Percentiles rank a stretch among this genome's conserved stretches.
phyloP scores from a whole-genome alignment of 1,140 invertebrate species.

The Drosophila leontia region DNA sequence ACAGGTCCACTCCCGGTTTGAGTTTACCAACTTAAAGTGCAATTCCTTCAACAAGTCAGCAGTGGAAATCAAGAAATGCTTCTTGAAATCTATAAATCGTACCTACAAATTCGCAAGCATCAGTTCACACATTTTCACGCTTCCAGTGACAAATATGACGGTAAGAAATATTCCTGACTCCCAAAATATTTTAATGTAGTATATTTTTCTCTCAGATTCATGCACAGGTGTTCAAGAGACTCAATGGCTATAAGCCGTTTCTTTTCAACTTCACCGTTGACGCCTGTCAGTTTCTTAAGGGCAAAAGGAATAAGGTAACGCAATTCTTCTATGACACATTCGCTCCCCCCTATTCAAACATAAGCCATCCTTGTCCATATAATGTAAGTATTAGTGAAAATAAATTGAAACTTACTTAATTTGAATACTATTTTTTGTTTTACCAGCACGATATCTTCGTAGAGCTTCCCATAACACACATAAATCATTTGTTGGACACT shows the following conservation, averaged over 20 bases:
- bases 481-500: not conserved
- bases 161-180: not conserved
- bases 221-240: constrained; percentile 1
- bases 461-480: not conserved
- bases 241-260: not conserved
- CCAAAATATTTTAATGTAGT: not conserved
- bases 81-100: constrained; percentile 2
- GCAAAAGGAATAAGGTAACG: constrained; percentile 1
- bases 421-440: too few relatives aligned
- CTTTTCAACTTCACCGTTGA: not conserved
- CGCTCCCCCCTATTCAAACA: not conserved
- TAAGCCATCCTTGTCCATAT: not conserved
- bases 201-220: not conserved
- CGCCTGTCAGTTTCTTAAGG: not conserved
- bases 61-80: not conserved
- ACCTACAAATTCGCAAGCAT: constrained; percentile 5
- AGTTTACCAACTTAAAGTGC: constrained; percentile 1
- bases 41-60: not conserved
- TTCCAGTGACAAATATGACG: not conserved
- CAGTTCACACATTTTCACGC: not conserved
- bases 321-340: not conserved
- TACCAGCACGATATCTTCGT: not conserved
- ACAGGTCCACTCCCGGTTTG: not conserved
- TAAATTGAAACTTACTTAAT: too few relatives aligned
- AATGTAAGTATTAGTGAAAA: not conserved